Conservation (phyloP, 1,140 invertebrate genomes). For the Galendromus occidentalis region DNA sequence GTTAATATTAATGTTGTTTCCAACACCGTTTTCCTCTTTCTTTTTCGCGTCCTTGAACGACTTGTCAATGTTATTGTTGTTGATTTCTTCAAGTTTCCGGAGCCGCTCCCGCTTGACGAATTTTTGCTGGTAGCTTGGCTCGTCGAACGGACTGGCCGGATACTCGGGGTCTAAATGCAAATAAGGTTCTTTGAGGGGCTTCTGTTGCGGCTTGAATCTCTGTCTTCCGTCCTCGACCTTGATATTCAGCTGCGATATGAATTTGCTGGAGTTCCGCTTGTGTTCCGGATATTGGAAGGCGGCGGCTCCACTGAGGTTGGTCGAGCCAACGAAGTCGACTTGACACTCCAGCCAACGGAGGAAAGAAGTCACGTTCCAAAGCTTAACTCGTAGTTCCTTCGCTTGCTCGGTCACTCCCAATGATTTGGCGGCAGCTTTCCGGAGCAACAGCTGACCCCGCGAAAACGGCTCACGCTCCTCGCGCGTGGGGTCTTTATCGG, state of each 20-base stretch:
- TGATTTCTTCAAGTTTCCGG: constrained; percentile 5
- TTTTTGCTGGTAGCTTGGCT: not conserved
- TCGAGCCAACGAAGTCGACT: not conserved
- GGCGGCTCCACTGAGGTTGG: not conserved
- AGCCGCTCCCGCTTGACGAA: constrained; percentile 4
- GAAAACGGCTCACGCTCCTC: constrained; percentile 1
- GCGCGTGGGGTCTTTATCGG: constrained; percentile 8
- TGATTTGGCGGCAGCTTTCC: not conserved
- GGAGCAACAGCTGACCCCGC: constrained; percentile 4
- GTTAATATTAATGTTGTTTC: no score
- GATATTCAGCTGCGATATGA: constrained; percentile 5
- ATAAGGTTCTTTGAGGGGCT: constrained; percentile 6
- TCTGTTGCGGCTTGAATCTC: constrained; percentile 5
- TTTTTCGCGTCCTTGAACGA: not conserved
- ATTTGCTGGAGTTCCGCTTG: not conserved
- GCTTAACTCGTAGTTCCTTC: constrained; percentile 7
- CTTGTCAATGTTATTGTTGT: constrained; percentile 1
- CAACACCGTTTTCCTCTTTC: not conserved
- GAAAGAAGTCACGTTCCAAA: constrained; percentile 5
- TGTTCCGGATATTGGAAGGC: not conserved
- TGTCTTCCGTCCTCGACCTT: not conserved
- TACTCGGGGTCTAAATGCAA: constrained; percentile 3
- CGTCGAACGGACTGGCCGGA: constrained; percentile 8
- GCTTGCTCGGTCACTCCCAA: not conserved
- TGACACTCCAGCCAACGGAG: constrained; percentile 6